Evolutionary conservation across 2,888 invertebrate genomes (phyloP).

Genomic region (Lasioglossum figueresi): DNA sequence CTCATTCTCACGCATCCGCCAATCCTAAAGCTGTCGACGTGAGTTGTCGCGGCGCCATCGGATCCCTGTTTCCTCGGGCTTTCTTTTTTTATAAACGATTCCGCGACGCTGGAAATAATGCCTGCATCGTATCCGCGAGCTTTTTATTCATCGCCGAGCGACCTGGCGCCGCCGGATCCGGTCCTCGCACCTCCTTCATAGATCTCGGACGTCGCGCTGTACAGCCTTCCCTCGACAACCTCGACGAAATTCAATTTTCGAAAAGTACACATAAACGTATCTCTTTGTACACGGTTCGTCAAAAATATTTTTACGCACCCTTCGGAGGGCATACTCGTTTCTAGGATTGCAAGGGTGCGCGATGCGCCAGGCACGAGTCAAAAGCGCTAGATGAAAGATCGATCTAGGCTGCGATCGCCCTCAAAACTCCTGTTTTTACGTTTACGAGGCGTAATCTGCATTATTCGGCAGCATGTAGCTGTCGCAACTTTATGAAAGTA

Average conservation of each 20-base stretch:
- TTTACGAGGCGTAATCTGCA: no score
- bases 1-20: conserved; percentile 48
- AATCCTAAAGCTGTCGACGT: conserved; percentile 72
- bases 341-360: no score
- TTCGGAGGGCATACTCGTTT: no score
- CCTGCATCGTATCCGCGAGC: conserved; percentile 44
- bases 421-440: no score
- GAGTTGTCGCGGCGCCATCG: conserved; percentile 58
- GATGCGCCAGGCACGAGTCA: no score
- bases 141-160: conserved; percentile 32
- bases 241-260: background rate
- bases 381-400: no score
- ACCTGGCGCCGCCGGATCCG: conserved; percentile 40
- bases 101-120: conserved; percentile 63
- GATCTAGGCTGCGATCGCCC: no score
- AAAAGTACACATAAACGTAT: background rate
- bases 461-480: no score
- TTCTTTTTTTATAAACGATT: conserved; percentile 45
- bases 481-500: no score
- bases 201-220: background rate
- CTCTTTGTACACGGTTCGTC: no score
- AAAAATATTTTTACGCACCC: no score
- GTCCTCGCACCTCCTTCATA: conserved; percentile 14
- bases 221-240: background rate
- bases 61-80: conserved; percentile 49